These are phyloP conservation scores for Phrynocephalus versicolor DNA, from an alignment of 2,113 vertebrate species.

Conservation along the genomic window DNA sequence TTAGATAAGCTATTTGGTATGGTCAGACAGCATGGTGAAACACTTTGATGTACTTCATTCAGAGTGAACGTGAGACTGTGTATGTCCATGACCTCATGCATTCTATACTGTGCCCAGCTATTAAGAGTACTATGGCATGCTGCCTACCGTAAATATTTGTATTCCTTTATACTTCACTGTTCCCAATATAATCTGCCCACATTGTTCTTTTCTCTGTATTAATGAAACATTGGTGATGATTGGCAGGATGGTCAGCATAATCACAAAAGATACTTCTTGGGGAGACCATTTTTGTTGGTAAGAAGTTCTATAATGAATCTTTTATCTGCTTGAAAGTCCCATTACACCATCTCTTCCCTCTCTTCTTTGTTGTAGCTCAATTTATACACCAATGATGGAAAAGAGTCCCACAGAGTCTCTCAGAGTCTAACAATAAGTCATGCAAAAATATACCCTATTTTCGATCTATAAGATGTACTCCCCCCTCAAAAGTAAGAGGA, in stretches of 20 bases:
- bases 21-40: background rate
- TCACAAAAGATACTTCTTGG: background rate
- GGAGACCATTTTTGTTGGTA: background rate
- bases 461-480: too few relatives aligned
- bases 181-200: background rate
- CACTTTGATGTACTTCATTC: conserved; percentile 15
- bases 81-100: background rate
- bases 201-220: background rate
- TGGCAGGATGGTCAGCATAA: background rate
- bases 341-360: background rate
- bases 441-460: too few relatives aligned
- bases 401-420: background rate
- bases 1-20: background rate
- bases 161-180: background rate
- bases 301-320: background rate
- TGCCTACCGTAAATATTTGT: background rate
- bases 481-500: too few relatives aligned
- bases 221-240: background rate
- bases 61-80: background rate
- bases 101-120: background rate
- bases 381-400: background rate
- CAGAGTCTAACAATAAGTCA: too few relatives aligned
- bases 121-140: background rate
- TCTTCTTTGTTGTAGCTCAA: background rate
- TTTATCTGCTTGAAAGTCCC: background rate